These are phyloP conservation scores for Xestia ashworthii DNA, from an alignment of 2,888 invertebrate species.

Conservation along the genomic window DNA sequence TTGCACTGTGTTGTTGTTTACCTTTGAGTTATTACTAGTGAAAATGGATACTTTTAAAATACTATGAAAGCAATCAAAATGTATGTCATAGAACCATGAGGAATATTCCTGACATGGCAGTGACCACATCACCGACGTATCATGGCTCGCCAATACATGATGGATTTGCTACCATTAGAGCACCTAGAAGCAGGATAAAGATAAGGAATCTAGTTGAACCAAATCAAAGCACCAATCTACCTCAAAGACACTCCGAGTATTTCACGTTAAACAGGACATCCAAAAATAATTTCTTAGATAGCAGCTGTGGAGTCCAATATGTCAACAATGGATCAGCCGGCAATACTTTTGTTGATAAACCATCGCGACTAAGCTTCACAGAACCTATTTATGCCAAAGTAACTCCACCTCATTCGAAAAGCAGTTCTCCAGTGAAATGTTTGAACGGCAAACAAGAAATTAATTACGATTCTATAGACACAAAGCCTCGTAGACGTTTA, in stretches of 20 bases:
- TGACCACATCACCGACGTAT: constrained; percentile 85
- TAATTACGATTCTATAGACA: constrained; percentile 89
- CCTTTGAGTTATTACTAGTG: constrained; percentile 27
- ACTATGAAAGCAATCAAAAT: constrained; percentile 53
- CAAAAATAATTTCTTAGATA: constrained; percentile 85
- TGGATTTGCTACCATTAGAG: constrained; percentile 96
- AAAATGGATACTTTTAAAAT: constrained; percentile 29
- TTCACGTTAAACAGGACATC: constrained; percentile 87
- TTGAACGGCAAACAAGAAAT: constrained; percentile 80
- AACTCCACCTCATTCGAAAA: constrained; percentile 82
- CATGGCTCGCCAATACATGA: constrained; percentile 93
- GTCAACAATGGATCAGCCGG: constrained; percentile 75
- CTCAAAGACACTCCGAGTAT: constrained; percentile 89
- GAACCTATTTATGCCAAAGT: constrained; percentile 89
- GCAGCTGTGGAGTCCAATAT: constrained; percentile 84
- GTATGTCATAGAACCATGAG: constrained; percentile 59
- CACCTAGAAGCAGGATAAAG: constrained; percentile 89
- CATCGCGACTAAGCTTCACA: constrained; percentile 84
- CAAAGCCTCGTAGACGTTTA: constrained; percentile 86
- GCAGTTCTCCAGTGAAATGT: constrained; percentile 83
- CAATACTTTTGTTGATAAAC: constrained; percentile 74
- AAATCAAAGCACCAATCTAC: constrained; percentile 83
- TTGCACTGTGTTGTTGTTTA: constrained; percentile 51
- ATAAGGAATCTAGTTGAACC: constrained; percentile 87
- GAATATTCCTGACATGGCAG: constrained; percentile 80